Percentiles rank a stretch among this genome's conserved stretches.
Conservation (phyloP, 2,797 vertebrate genomes). For the Sebastes itinus region DNA sequence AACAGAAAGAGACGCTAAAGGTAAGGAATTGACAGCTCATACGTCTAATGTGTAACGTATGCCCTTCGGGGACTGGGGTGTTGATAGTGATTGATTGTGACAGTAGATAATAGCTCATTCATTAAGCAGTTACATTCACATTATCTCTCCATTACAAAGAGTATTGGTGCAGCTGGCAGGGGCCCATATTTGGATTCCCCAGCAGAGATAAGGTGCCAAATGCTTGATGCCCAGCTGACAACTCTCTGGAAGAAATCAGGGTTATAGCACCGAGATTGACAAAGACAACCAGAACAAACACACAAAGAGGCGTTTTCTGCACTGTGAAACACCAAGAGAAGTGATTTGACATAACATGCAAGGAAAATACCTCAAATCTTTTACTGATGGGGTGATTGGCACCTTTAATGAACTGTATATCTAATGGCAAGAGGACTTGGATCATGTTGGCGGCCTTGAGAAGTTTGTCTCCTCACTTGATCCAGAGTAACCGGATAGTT, state of each 20-base stretch:
- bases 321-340: slow-evolving; percentile 1
- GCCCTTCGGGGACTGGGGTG: neutral
- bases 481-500: neutral
- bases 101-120: slow-evolving; percentile 38
- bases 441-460: neutral
- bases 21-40: neutral
- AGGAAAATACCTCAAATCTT: slow-evolving; percentile 15
- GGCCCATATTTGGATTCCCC: slow-evolving; percentile 50
- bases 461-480: neutral
- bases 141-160: slow-evolving; percentile 48
- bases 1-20: neutral
- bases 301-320: slow-evolving; percentile 24
- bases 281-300: slow-evolving; percentile 46
- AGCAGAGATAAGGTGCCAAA: slow-evolving; percentile 57
- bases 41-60: neutral
- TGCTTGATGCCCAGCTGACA: slow-evolving; percentile 60
- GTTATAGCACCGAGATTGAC: slow-evolving; percentile 28
- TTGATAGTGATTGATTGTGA: slow-evolving; percentile 38
- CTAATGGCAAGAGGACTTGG: slow-evolving; percentile 1
- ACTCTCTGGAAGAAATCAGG: slow-evolving; percentile 40
- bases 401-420: slow-evolving; percentile 20
- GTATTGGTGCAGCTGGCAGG: slow-evolving; percentile 35
- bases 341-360: slow-evolving; percentile 20
- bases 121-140: slow-evolving; percentile 41
- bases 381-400: neutral